These are phyloP conservation scores for Callospermophilus lateralis DNA, from an alignment of 2,113 vertebrate species.

Conservation along the genomic window DNA sequence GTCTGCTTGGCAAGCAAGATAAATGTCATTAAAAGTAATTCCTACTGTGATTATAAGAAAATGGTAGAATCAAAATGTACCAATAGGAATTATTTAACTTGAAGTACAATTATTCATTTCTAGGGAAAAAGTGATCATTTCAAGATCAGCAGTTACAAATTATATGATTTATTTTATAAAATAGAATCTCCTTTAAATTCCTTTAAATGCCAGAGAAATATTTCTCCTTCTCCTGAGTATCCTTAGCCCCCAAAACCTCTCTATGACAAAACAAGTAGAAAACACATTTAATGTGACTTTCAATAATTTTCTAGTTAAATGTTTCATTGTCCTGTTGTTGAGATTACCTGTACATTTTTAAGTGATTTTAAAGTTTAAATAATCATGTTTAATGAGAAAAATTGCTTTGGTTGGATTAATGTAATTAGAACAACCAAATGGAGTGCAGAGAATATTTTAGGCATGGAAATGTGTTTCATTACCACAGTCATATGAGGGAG, in stretches of 20 bases:
- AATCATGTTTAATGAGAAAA: not conserved
- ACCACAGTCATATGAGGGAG: not conserved
- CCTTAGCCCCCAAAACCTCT: not conserved
- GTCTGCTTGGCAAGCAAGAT: not conserved
- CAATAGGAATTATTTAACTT: not conserved
- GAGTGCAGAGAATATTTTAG: not conserved
- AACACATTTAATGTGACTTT: not conserved
- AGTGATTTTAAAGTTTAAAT: slow-evolving; percentile 22
- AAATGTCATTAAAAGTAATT: slow-evolving; percentile 48
- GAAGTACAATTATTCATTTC: not conserved
- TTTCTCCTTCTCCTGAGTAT: not conserved
- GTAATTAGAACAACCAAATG: not conserved
- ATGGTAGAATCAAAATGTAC: not conserved
- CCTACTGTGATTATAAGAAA: not conserved
- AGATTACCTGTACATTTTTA: not conserved
- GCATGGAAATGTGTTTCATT: not conserved
- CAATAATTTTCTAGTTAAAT: slow-evolving; percentile 16
- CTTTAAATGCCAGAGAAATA: not conserved
- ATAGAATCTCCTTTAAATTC: not conserved
- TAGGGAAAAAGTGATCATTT: not conserved
- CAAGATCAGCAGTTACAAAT: not conserved
- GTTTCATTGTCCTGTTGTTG: not conserved
- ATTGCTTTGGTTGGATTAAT: not conserved
- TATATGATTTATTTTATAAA: not conserved
- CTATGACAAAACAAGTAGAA: slow-evolving; percentile 3